Conservation (phyloP, 2,113 vertebrate genomes). For the Ptychochromis oligacanthus region DNA sequence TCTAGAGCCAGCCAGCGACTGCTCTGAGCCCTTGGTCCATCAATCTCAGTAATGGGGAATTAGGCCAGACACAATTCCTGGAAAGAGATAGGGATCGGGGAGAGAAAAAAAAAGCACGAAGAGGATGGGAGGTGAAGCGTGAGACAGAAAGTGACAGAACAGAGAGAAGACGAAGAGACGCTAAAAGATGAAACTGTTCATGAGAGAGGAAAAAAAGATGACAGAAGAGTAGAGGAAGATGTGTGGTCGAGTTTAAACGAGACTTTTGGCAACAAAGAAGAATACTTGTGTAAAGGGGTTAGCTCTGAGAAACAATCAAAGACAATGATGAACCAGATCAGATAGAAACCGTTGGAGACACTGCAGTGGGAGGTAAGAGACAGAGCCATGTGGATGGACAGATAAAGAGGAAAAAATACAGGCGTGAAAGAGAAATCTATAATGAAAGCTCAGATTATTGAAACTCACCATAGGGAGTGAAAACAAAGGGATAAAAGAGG, state of each 20-base stretch:
- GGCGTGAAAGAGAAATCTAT: constrained; percentile 25
- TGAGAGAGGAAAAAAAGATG: not conserved
- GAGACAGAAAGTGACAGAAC: not conserved
- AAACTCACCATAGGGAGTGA: not conserved
- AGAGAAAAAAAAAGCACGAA: not conserved
- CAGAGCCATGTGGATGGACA: not conserved
- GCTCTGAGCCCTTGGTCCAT: constrained; percentile 24
- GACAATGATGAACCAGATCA: not conserved
- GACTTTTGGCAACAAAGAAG: not conserved
- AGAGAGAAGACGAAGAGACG: not conserved
- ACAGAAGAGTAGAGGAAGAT: not conserved
- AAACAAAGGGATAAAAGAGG: constrained; percentile 38
- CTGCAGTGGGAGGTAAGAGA: not conserved
- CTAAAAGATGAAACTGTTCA: not conserved
- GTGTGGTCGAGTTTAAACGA: too few relatives aligned
- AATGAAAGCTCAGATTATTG: constrained; percentile 20
- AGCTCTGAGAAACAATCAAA: not conserved
- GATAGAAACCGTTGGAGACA: not conserved
- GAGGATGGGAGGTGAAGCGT: constrained; percentile 12
- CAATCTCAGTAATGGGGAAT: constrained; percentile 65
- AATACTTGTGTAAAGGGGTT: not conserved
- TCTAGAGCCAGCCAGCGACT: constrained; percentile 19
- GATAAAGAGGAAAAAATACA: not conserved
- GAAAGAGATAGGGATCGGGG: constrained; percentile 53
- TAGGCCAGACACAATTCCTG: constrained; percentile 52